These are phyloP conservation scores for Caenorhabditis sulstoni DNA, from an alignment of 2,888 invertebrate species.

Conservation along the genomic window DNA sequence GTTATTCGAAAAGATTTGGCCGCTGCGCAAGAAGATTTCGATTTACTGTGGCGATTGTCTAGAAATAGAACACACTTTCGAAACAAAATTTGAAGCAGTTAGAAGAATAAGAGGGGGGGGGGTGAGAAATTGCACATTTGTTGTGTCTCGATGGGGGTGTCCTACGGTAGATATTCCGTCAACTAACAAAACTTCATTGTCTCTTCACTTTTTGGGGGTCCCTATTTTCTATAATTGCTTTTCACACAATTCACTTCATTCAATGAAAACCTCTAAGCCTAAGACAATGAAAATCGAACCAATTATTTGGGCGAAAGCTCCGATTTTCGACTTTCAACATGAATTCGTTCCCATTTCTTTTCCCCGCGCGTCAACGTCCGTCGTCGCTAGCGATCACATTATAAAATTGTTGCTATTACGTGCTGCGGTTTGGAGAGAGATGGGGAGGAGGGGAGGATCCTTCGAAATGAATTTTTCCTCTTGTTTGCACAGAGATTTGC, in stretches of 20 bases:
- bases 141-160: background rate
- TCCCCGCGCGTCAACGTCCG: too few relatives aligned
- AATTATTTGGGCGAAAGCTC: slow-evolving; percentile 18
- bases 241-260: slow-evolving; percentile 39
- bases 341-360: slow-evolving; percentile 4
- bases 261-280: slow-evolving; percentile 26
- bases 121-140: background rate
- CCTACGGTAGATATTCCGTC: slow-evolving; percentile 34
- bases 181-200: slow-evolving; percentile 47
- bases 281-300: slow-evolving; percentile 39
- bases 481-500: slow-evolving; percentile 50
- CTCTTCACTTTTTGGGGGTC: slow-evolving; percentile 7
- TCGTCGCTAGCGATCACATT: slow-evolving; percentile 7
- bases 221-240: slow-evolving; percentile 52
- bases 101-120: background rate
- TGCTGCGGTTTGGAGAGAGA: too few relatives aligned
- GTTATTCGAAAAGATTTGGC: slow-evolving; percentile 40
- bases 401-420: slow-evolving; percentile 43
- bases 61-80: slow-evolving; percentile 5
- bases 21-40: slow-evolving; percentile 9
- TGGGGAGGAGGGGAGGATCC: background rate
- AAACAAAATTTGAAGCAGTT: slow-evolving; percentile 16
- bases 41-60: slow-evolving; percentile 23
- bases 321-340: slow-evolving; percentile 23
- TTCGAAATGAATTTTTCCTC: slow-evolving; percentile 32